These are phyloP conservation scores for Drosophila equinoxialis DNA, from an alignment of 1,140 invertebrate genomes.

Conservation along the genomic window DNA sequence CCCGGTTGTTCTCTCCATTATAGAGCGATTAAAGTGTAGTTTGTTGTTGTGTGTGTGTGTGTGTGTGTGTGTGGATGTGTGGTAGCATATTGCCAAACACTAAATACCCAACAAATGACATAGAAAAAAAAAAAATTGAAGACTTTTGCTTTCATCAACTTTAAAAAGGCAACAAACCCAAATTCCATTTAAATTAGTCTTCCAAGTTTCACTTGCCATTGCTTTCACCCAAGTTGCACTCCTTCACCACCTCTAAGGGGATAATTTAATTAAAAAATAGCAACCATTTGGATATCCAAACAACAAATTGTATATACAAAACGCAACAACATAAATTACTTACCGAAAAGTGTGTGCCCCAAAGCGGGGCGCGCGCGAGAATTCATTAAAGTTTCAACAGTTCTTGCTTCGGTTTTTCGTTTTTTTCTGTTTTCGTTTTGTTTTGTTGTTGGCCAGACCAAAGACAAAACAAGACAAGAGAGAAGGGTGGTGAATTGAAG, in stretches of 20 bases:
- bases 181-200: conserved; percentile 9
- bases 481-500: not conserved
- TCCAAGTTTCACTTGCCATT: not conserved
- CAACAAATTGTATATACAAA: conserved; percentile 51
- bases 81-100: not conserved
- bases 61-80: not conserved
- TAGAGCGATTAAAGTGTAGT: conserved; percentile 1
- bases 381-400: conserved; percentile 63
- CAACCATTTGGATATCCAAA: conserved; percentile 58
- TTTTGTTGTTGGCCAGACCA: not conserved
- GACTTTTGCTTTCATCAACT: not conserved
- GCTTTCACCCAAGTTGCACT: conserved; percentile 8
- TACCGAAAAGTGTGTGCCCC: conserved; percentile 38
- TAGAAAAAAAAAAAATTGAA: no score
- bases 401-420: conserved; percentile 7
- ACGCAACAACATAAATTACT: conserved; percentile 45
- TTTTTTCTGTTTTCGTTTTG: conserved; percentile 1
- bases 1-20: conserved; percentile 1
- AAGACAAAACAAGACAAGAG: not conserved
- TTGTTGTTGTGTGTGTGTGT: not conserved
- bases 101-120: no score
- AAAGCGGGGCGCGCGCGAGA: conserved; percentile 40
- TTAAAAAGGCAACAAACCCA: not conserved
- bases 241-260: conserved; percentile 24
- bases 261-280: conserved; percentile 65